Conservation (phyloP, 2,888 invertebrate genomes). For the Pecten maximus region DNA sequence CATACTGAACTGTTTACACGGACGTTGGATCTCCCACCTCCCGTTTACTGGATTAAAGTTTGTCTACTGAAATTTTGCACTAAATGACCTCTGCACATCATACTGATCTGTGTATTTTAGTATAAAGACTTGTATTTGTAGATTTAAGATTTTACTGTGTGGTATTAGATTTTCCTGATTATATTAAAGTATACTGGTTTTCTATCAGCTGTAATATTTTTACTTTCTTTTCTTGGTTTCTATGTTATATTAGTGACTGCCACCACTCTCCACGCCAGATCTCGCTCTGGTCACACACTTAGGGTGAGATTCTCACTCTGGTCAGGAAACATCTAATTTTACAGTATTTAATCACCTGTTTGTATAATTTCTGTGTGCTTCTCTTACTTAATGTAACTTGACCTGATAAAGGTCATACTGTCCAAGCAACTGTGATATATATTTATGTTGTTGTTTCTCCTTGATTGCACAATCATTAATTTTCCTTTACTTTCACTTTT, state of each 20-base stretch:
- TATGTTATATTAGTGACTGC: neutral
- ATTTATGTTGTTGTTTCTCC: neutral
- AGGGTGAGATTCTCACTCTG: neutral
- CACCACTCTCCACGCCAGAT: neutral
- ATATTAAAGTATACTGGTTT: neutral
- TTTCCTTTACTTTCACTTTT: neutral
- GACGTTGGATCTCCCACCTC: no score
- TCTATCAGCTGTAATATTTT: neutral
- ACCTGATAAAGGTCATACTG: neutral
- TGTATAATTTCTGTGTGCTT: neutral
- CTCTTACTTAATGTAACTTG: neutral
- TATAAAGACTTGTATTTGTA: neutral
- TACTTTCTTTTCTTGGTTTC: neutral
- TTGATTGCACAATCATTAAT: conserved; percentile 8
- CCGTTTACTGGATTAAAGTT: no score
- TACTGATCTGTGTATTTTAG: neutral
- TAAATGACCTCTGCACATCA: neutral
- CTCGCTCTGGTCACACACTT: neutral
- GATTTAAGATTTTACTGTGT: neutral
- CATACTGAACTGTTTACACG: no score
- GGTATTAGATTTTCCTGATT: neutral
- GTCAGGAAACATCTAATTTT: neutral
- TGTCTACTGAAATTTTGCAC: neutral
- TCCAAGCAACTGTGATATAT: conserved; percentile 18
- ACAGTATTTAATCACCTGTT: neutral